A percentile compares a stretch with the other conserved stretches of the same genome.
These are phyloP conservation scores for Ophion costatus DNA, from an alignment of 2,888 invertebrate species.

Conservation along the genomic window DNA sequence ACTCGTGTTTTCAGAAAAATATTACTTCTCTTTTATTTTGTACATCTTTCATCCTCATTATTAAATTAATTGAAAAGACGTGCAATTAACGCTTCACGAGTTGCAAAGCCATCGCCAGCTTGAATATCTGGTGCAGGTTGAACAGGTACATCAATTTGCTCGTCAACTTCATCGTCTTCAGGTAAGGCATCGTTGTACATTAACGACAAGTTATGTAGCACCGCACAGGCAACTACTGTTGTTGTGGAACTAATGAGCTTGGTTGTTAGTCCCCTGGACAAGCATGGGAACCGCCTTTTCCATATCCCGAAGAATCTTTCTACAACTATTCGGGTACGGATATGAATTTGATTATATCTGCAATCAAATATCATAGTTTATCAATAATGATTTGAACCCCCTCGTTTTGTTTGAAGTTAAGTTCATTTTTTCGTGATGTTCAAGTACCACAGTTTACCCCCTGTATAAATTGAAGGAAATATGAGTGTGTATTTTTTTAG, in stretches of 20 bases:
- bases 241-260: conserved; percentile 48
- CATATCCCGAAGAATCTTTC: background rate
- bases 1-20: no score
- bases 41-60: no score
- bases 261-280: no score
- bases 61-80: background rate
- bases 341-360: conserved; percentile 58
- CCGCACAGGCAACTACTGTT: conserved; percentile 65
- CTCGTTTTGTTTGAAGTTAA: no score
- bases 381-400: no score
- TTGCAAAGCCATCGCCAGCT: conserved; percentile 44
- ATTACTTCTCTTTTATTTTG: no score
- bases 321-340: background rate
- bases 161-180: conserved; percentile 58
- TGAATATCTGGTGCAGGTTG: conserved; percentile 35
- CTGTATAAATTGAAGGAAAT: no score
- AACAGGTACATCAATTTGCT: conserved; percentile 29
- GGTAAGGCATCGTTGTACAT: conserved; percentile 56
- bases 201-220: conserved; percentile 65
- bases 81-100: conserved; percentile 50
- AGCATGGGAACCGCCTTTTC: no score
- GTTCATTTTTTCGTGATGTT: no score
- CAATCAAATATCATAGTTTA: conserved; percentile 41
- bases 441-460: no score
- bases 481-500: no score